Percentiles rank a stretch among this genome's conserved stretches.
These are phyloP conservation scores for Crematogaster levior DNA, from an alignment of 2,888 invertebrate genomes.

Conservation along the genomic window DNA sequence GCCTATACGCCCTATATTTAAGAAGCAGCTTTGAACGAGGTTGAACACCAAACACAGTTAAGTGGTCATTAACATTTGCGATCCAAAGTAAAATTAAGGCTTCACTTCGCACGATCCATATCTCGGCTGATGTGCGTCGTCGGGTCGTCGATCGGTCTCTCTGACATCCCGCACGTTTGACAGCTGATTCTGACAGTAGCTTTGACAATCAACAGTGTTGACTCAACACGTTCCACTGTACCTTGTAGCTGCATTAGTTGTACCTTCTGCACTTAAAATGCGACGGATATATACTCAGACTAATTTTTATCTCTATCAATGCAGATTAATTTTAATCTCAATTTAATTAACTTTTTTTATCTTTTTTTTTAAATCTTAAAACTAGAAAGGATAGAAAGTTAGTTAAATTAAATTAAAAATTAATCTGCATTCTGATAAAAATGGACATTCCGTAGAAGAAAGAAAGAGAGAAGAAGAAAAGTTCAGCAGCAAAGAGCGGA, in stretches of 20 bases:
- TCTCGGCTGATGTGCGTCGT: neutral
- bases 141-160: neutral
- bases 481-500: neutral
- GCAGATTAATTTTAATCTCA: no score
- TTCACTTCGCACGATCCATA: neutral
- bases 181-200: neutral
- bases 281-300: neutral
- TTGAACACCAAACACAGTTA: neutral
- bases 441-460: neutral
- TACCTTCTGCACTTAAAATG: neutral
- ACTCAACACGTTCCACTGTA: neutral
- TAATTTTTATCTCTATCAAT: no score
- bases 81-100: neutral
- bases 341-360: no score
- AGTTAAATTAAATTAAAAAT: no score
- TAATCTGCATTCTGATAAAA: no score
- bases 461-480: neutral
- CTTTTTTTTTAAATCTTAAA: no score
- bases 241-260: neutral
- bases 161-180: neutral
- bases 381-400: no score
- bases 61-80: neutral
- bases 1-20: constrained; percentile 61
- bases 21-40: constrained; percentile 33
- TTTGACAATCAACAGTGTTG: neutral